Base-by-base conservation (phyloP, 2,113 vertebrate species). In the Syrmaticus mikado region DNA sequence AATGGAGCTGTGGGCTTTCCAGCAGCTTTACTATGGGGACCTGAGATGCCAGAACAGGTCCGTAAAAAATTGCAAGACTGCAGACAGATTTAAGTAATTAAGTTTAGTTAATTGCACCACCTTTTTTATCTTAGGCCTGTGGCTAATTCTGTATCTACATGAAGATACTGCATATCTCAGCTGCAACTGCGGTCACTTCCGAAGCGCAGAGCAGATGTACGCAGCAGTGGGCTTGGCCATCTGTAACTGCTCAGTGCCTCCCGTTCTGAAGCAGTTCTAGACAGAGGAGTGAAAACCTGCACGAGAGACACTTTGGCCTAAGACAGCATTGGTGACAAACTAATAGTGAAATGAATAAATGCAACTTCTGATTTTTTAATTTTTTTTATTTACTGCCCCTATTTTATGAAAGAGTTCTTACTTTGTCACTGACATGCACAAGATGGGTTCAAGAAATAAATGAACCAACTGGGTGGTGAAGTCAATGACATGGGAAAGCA, bases 91-190 rank as follows among this genome's bases (percentile, higher is more conserved):
- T 75, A 28, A 78, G 36, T 28, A 71, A 87, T 32, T 32, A 32
- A 34, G 18, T 71, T 85, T 36, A 36, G 38, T n/a, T 60, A 75
- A 68, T 45, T 67, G 22, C 45, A 27, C 73, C 73, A 64, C 30
- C 27, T 45, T 19, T 14, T 60, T 8, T 17, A 24, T 0, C 0
- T 34, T 34, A 77, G 43, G 11, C 48, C 64, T 60, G 28, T 2
- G 3, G 28, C 18, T 91, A 11, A n/a, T 36, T 89, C 45, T 53
- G 14, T 10, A 36, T 24, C 24, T 52, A 11, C n/a, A 16, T 25
- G 38, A n/a, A 25, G 13, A 13, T 19, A 38, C 1, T 12, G 17
- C 53, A 19, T 17, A 7, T 15, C 24, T 14, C 71, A 67, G 41
- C 41, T 43, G 12, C 60, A 46, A 20, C n/a, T 1, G 13, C 13